Conservation (phyloP, 2,888 invertebrate species). For the Luperina nickerlii region DNA sequence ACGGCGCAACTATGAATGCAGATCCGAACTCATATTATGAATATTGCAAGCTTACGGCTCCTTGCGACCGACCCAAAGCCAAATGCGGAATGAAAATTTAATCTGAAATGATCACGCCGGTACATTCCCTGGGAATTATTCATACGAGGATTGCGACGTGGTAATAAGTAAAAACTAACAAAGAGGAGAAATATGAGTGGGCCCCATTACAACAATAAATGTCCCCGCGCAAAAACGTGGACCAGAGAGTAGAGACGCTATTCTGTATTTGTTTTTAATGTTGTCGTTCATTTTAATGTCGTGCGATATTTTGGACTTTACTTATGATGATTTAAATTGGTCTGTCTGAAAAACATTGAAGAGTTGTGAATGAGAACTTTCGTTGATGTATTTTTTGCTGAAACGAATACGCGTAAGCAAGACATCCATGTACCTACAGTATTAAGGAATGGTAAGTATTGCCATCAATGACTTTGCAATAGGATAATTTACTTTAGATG, state of each 20-base stretch:
- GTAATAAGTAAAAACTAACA: constrained; percentile 81
- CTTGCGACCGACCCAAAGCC: constrained; percentile 72
- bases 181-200: constrained; percentile 81
- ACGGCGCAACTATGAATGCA: constrained; percentile 65
- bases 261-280: constrained; percentile 49
- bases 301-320: background rate
- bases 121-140: constrained; percentile 78
- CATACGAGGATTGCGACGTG: constrained; percentile 78
- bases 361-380: background rate
- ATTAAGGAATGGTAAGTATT: background rate
- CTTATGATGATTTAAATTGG: constrained; percentile 1
- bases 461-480: background rate
- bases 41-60: constrained; percentile 74
- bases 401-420: background rate
- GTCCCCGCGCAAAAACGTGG: constrained; percentile 74
- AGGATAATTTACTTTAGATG: background rate
- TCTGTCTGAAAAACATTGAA: background rate
- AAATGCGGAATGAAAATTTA: constrained; percentile 82
- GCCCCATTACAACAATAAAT: constrained; percentile 83
- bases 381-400: background rate
- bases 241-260: constrained; percentile 36
- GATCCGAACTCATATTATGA: constrained; percentile 75
- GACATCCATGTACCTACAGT: background rate
- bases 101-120: constrained; percentile 79
- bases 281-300: constrained; percentile 5